Evolutionary conservation across 2,113 vertebrate species (phyloP), one percentile per base, ranked within the genome.

Genomic region (Labrus mixtus): DNA sequence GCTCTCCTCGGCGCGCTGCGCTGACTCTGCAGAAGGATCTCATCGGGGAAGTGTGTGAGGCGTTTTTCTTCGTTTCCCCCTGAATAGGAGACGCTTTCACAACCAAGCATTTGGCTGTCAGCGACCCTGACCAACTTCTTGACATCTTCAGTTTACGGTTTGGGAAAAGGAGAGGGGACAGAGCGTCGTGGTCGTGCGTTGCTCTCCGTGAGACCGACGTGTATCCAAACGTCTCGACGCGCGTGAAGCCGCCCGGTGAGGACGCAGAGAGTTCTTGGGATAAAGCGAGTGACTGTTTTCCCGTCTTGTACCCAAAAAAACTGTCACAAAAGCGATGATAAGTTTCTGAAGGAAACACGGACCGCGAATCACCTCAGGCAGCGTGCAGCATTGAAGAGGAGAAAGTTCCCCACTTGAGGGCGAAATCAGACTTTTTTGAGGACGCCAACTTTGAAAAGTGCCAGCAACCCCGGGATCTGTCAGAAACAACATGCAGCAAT

Each of bases 401-500:
- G 86, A 90, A 90, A 91, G 89, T 91, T 91, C 92, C 93, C 93
- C 93, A 90, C 92, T 94, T 93, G 93, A 94, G 93, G 92, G 92
- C 94, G 92, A 94, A 90, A 90, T 93, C 91, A 89, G 92, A 93
- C 92, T 92, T 93, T 91, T 83, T 82, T 76, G 81, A 90, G 82
- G 90, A 91, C 85, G 82, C 67, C 75, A 89, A 90, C 68, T 90
- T 90, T 82, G 75, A 86, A 87, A 90, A 90, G 87, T 78, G 72
- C 89, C 91, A 90, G 90, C 68, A 94, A 77, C 88, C 60, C 73
- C 89, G 66, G 83, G 82, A 83, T 91, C 92, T 89, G 76, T 90
- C 83, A 90, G 80, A 92, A 72, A 91, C 92, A 93, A 89, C 92
- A 95, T 95, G 95, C 94, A 93, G 90, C 92, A 88, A 95, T 95